These are phyloP conservation scores for Pygmarrhopalites habei DNA, from an alignment of 1,140 invertebrate genomes.

Conservation along the genomic window DNA sequence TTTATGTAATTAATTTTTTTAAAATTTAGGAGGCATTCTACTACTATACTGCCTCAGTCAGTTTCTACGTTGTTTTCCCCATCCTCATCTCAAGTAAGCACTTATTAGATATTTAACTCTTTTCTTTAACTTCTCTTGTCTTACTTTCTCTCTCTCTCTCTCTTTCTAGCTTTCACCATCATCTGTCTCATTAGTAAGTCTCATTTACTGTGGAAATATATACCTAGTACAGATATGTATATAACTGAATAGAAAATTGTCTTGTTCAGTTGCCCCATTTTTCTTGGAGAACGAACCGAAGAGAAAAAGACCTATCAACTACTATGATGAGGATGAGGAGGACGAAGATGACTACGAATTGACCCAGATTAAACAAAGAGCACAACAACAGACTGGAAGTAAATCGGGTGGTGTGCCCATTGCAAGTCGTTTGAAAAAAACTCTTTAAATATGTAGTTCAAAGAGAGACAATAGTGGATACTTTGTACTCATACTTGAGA, in stretches of 20 bases:
- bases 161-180: conserved; percentile 34
- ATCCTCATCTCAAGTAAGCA: conserved; percentile 31
- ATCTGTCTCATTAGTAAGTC: conserved; percentile 35
- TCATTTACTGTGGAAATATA: too few relatives aligned
- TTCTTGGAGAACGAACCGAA: conserved; percentile 34
- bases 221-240: too few relatives aligned
- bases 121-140: neutral
- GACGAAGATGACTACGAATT: conserved; percentile 24
- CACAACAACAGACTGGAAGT: neutral
- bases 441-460: conserved; percentile 19
- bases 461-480: too few relatives aligned
- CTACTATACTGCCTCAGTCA: conserved; percentile 34
- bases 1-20: too few relatives aligned
- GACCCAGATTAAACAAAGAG: conserved; percentile 18
- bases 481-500: too few relatives aligned
- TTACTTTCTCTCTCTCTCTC: neutral
- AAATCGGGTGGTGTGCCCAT: neutral
- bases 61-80: conserved; percentile 36
- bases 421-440: conserved; percentile 21
- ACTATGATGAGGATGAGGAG: conserved; percentile 24
- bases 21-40: conserved; percentile 40
- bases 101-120: neutral
- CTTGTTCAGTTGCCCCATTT: conserved; percentile 35
- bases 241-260: too few relatives aligned
- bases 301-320: conserved; percentile 3